These are phyloP conservation scores for Synchiropus splendidus DNA, from an alignment of 2,113 vertebrate genomes.

Conservation along the genomic window DNA sequence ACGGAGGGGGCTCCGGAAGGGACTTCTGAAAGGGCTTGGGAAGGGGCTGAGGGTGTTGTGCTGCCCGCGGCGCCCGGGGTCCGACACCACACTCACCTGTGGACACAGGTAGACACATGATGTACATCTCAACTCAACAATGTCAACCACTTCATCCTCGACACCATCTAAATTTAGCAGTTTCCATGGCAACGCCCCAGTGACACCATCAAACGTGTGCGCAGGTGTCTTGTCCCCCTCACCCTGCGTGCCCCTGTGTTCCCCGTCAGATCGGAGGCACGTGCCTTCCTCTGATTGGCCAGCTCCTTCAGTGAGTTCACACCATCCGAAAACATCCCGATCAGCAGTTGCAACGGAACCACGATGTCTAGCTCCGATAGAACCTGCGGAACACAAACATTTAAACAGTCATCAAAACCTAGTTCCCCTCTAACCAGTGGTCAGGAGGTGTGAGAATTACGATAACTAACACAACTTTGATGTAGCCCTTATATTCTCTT, in stretches of 20 bases:
- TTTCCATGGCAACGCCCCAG: slow-evolving; percentile 55
- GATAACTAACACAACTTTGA: no score
- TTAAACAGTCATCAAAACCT: not conserved
- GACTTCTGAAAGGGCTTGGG: slow-evolving; percentile 94
- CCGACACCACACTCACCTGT: slow-evolving; percentile 91
- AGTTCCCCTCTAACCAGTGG: no score
- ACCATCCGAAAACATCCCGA: slow-evolving; percentile 98
- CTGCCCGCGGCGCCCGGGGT: slow-evolving; percentile 85
- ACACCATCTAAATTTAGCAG: slow-evolving; percentile 17
- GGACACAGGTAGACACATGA: slow-evolving; percentile 1
- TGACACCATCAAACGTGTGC: slow-evolving; percentile 1
- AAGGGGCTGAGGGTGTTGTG: slow-evolving; percentile 90
- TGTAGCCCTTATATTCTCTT: no score
- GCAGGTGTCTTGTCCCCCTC: slow-evolving; percentile 45
- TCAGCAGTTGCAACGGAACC: slow-evolving; percentile 91
- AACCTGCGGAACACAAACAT: slow-evolving; percentile 66
- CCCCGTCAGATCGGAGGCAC: slow-evolving; percentile 75
- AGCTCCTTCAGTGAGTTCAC: slow-evolving; percentile 97
- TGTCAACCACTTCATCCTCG: not conserved
- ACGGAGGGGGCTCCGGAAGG: slow-evolving; percentile 82
- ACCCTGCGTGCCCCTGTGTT: slow-evolving; percentile 84
- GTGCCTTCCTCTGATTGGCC: slow-evolving; percentile 90
- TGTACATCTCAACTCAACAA: not conserved
- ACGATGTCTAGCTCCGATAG: slow-evolving; percentile 95
- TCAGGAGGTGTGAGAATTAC: no score